These are phyloP conservation scores for Nymphalis io DNA, from an alignment of 1,140 invertebrate genomes.

Conservation along the genomic window DNA sequence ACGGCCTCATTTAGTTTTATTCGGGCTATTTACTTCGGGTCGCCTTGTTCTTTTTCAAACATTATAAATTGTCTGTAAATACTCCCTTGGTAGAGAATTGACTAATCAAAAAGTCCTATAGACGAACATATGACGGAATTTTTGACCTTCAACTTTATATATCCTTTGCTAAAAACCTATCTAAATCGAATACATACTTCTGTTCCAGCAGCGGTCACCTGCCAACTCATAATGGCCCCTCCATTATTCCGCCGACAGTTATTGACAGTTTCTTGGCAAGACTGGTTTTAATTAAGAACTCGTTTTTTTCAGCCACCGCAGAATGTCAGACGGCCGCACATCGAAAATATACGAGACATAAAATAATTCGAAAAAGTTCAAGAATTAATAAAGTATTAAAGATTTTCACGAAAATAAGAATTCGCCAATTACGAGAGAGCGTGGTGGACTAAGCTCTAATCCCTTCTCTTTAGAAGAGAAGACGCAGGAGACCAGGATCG, in stretches of 20 bases:
- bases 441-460: too few species aligned
- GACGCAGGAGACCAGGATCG: too few species aligned
- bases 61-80: too few species aligned
- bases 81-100: too few species aligned
- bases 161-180: not conserved
- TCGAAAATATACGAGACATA: not conserved
- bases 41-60: too few species aligned
- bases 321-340: constrained; percentile 9
- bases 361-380: not conserved
- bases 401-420: too few species aligned
- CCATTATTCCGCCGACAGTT: constrained; percentile 33
- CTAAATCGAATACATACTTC: not conserved
- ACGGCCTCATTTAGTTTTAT: too few species aligned
- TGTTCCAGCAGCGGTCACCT: constrained; percentile 32
- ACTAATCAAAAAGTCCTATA: too few species aligned
- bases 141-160: not conserved
- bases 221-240: constrained; percentile 45
- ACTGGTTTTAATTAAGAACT: constrained; percentile 47
- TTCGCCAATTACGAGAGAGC: too few species aligned
- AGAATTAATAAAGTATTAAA: not conserved
- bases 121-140: too few species aligned
- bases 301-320: constrained; percentile 41
- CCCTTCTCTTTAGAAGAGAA: too few species aligned
- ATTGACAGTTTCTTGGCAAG: constrained; percentile 59
- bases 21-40: too few species aligned